Base-by-base conservation (phyloP, 2,797 vertebrate species). In the Iguana delicatissima region DNA sequence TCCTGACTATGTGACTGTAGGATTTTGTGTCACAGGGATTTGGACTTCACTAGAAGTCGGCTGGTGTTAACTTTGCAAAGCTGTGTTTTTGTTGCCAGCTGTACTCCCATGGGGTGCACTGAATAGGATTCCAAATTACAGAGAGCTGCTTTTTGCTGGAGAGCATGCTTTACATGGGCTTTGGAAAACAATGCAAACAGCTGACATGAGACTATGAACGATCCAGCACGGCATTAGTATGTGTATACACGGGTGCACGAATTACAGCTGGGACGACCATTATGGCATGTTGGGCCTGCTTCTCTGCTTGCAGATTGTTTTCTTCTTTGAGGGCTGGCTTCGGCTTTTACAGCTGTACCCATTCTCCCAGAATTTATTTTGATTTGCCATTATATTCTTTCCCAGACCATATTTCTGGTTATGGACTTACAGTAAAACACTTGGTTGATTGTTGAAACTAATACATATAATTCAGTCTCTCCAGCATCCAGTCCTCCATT, bases 271-370 rank as follows among this genome's bases (percentile, higher is more conserved):
- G 89, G 86, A 90, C 92, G 80, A 62, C 85, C 46, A 59, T 80
- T 90, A 89, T 4, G 87, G 86, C 93, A 87, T 92, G 87, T 90
- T 90, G 92, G 20, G n/a, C 82, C 81, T 89, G 7, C 52, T n/a
- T 50, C 80, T 46, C 59, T 91, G 82, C 80, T 83, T 84, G 62
- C 0, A 2, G 85, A 94, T 64, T 87, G 62, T 62, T 86, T 86
- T 42, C 87, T 89, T 82, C 46, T 2, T 72, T 91, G 88, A 80
- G 64, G 46, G 52, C 1, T 72, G 90, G 91, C 82, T 92, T 69
- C 59, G 0, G 1, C 76, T 93, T 85, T 86, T 90, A 89, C 90
- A 91, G 82, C 94, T 94, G 91, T 38, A 46, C 62, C 87, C 55
- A n/a, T 72, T 46, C 46, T 89, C 73, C 42, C 35, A 89, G 64